These are phyloP conservation scores for Bhutanitis thaidina DNA, from an alignment of 2,888 invertebrate species.

Conservation along the genomic window DNA sequence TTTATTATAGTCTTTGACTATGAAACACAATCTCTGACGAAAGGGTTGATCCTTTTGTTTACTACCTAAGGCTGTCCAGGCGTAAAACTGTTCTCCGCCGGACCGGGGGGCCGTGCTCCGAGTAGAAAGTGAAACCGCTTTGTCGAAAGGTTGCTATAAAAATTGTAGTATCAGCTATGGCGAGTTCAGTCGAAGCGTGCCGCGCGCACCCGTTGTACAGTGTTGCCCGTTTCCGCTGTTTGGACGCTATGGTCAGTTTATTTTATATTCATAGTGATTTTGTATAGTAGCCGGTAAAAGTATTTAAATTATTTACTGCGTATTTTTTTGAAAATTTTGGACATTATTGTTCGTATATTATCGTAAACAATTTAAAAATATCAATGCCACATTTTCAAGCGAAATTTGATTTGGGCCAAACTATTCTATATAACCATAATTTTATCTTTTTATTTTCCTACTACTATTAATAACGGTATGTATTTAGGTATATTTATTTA, in stretches of 20 bases:
- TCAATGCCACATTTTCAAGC: too few species aligned
- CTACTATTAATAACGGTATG: too few species aligned
- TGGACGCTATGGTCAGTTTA: conserved; percentile 63
- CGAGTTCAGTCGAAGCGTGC: conserved; percentile 62
- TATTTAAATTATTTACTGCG: too few species aligned
- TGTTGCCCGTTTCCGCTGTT: conserved; percentile 38
- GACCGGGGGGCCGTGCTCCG: conserved; percentile 42
- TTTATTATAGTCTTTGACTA: neutral
- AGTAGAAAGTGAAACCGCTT: conserved; percentile 75
- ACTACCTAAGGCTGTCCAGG: conserved; percentile 47
- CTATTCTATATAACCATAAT: too few species aligned
- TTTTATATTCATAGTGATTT: conserved; percentile 46
- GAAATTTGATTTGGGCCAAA: too few species aligned
- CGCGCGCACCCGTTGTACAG: conserved; percentile 42
- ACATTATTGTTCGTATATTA: too few species aligned
- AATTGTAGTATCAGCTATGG: conserved; percentile 54
- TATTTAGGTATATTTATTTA: too few species aligned
- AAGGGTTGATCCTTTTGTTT: conserved; percentile 47
- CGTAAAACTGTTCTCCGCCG: conserved; percentile 65
- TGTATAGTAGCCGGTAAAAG: conserved; percentile 34
- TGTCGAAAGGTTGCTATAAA: conserved; percentile 65
- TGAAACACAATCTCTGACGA: neutral
- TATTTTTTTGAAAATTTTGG: too few species aligned
- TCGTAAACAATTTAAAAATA: too few species aligned
- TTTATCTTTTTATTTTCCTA: too few species aligned